Evolutionary conservation across 1,140 invertebrate genomes (phyloP), one percentile per base, ranked within the genome.

Genomic region (Pristionchus pacificus): DNA sequence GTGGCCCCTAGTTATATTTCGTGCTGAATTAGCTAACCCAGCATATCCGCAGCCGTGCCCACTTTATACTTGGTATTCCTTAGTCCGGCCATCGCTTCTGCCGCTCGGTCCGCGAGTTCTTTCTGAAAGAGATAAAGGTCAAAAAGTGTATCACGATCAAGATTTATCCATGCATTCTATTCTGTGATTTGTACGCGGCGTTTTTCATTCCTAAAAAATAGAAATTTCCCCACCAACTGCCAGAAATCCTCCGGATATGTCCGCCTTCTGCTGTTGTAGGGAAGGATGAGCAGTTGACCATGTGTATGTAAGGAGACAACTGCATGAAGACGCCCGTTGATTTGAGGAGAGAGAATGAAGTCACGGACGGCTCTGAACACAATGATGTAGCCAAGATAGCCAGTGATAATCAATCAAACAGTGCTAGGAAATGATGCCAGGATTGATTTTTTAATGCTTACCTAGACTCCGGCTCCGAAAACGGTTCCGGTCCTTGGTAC

Each of bases 211-310:
- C 38, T 65, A 62, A 58, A 72, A 61, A 72, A 29, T 24, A 59
- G 33, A 13, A 25, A 58, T 64, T 64, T 10, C 31, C 49, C 27
- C 29, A 78, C 77, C 38, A 79, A 63, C 60, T 80, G 80, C 14
- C 70, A 66, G 61, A 72, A 80, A 64, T 81, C 80, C n/a, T 76
- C 67, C 2, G 79, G 79, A 74, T 81, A 80, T 1, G 70, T 79
- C 33, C 70, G 71, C 27, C 74, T 72, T 29, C 75, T 68, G 64
- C 74, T 72, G 64, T 81, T 81, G 63, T 78, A 81, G 24, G 79
- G 80, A 24, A 82, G 64, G 65, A 81, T 80, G 60, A 82, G 80
- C 3, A 81, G 38, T 62, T 81, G 79, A n/a, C 79, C 79, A 57
- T 81, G 79, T n/a, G 79, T 81, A 59, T 81, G 79, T 65, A 81